Evolutionary conservation across 2,113 vertebrate genomes (phyloP), one percentile per base, ranked within the genome.

Genomic region (Craseonycteris thonglongyai): DNA sequence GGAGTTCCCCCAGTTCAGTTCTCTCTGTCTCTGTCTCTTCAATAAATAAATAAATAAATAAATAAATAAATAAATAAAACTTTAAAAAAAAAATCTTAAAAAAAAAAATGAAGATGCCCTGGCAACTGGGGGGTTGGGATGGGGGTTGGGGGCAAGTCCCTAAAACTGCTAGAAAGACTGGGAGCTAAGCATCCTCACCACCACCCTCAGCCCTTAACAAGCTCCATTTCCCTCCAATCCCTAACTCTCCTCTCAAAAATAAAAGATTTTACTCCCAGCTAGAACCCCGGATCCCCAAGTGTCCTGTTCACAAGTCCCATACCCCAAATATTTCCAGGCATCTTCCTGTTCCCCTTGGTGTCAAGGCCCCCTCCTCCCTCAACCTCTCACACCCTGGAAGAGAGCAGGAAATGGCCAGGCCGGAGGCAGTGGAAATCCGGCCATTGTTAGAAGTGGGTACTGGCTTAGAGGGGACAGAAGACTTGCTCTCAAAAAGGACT

Each of bases 381-480:
- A 95, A 82, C 92, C 89, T 94, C 92, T 90, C 91, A 97, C 91
- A 97, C 91, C 35, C 79, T 94, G 89, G 54, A 94, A 95, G 95
- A 95, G 93, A 83, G 90, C 96, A 97, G 97, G 96, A 97, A 97
- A 96, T 35, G 56, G 96, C 89, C 68, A 94, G 95, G 96, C 96
- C 93, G 96, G 97, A 97, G 95, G 93, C 80, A 71, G 95, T 96
- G 97, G 97, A 97, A 97, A 97, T 97, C 97, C 97, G 95, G 95
- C 89, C 93, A 96, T 97, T 98, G 97, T 97, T 95, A 83, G 2
- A 96, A 92, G 93, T 88, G 88, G 92, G 95, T 96, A 96, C 80
- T 88, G 61, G 93, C 71, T 88, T 92, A 93, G 10, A 94, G 76
- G 33, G 40, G 76, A 84, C 88, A 94, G 56, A 58, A 93, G 93